Percentiles rank a stretch among this genome's conserved stretches.
Evolutionary conservation across 2,888 invertebrate species (phyloP).

Genomic region (Phymatocera aterrima): DNA sequence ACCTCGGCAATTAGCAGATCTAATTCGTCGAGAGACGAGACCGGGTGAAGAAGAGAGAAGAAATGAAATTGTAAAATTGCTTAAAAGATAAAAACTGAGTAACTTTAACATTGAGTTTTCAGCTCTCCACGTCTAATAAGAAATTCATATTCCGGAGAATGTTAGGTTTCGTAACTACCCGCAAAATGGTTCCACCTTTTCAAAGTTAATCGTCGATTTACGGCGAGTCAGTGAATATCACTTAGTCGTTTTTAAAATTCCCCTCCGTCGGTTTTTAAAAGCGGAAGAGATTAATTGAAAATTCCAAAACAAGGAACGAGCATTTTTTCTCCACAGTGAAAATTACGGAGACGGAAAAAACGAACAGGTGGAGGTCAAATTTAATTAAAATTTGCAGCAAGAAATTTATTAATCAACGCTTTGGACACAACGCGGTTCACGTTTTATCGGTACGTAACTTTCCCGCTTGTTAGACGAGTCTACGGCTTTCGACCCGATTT

Average conservation of each 20-base stretch:
- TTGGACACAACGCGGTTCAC: not conserved
- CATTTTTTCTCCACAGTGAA: not conserved
- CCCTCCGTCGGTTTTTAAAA: not conserved
- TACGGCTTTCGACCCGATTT: not conserved
- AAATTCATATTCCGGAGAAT: constrained; percentile 21
- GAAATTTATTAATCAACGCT: constrained; percentile 4
- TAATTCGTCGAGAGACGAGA: not conserved
- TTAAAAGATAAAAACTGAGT: not conserved
- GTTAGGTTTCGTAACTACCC: not conserved
- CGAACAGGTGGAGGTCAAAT: not conserved
- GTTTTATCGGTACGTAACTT: not conserved
- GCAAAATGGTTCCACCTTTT: not conserved
- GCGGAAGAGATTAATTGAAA: constrained; percentile 29
- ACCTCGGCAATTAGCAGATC: not conserved
- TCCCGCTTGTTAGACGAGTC: constrained; percentile 2
- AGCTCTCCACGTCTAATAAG: not conserved
- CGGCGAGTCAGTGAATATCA: constrained; percentile 18
- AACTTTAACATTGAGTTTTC: not conserved
- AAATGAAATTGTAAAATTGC: not conserved
- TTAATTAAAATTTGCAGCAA: constrained; percentile 28
- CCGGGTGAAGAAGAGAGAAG: not conserved
- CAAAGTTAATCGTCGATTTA: constrained; percentile 20
- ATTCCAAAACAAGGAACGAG: constrained; percentile 13
- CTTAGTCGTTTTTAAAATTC: constrained; percentile 7
- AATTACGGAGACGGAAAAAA: not conserved